Evolutionary conservation across 2,797 vertebrate genomes (phyloP), one percentile per base, ranked within the genome.

Genomic region (Cuculus canorus): DNA sequence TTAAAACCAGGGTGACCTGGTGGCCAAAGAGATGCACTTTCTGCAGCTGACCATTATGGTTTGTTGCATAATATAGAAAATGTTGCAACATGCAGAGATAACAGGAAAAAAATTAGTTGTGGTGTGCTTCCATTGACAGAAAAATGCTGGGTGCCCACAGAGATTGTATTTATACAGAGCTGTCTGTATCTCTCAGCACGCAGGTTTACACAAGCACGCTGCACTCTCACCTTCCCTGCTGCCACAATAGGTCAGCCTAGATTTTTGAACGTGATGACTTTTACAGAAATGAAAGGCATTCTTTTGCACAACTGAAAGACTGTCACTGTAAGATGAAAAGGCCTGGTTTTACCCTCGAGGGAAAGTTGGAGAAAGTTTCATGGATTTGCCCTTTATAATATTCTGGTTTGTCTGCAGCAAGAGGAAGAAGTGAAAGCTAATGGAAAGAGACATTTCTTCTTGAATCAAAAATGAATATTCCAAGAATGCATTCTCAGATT

Each of bases 361-460:
- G 64, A 73, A 73, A 82, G 48, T 7, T 48, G 32, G 41, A 24
- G 27, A 32, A 81, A 86, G 30, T 52, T 68, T 72, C 81, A 71
- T 65, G 41, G 53, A 27, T 90, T 89, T 88, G 68, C 48, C 88
- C 64, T 93, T 88, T 78, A 41, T 45, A 90, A 87, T 88, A 86
- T 39, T 77, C 90, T 32, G 13, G 56, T 86, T 88, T 90, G 37
- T 86, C 35, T 47, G 57, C 32, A 82, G 60, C 45, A 68, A 86
- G 12, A 64, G 13, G 23, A 92, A 9, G 65, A 94, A 93, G 87
- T 77, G 86, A 86, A 94, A 94, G 28, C 77, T 88, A 92, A 85
- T 52, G 60, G 66, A 85, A 95, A 92, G 45, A 85, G 83, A 85
- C 41, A 27, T 88, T 95, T 90, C 35, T 61, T 76, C 45, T 35